Evolutionary conservation across 2,113 vertebrate genomes (phyloP), one percentile per base, ranked within the genome.

Genomic region (Megaceryle torquata): DNA sequence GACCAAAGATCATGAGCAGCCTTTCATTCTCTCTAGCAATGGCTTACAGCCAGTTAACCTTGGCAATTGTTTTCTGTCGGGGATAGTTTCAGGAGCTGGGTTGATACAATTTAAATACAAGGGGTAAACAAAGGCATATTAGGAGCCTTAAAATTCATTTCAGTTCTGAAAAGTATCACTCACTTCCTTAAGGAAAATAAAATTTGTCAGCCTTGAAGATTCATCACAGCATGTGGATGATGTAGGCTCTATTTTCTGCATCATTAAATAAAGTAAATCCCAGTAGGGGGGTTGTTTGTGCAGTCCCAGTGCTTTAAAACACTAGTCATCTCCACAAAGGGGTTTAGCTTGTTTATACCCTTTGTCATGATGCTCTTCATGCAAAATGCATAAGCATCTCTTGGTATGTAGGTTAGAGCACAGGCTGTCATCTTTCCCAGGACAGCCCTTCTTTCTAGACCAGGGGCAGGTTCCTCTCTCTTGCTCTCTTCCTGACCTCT

Each of bases 341-440:
- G 53, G 8, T 7, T 67, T 43, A 4, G 13, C 35, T 71, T 33
- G 19, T 85, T 88, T 61, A 6, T 84, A 39, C 10, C 14, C 5
- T 63, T 69, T 68, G 17, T 78, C 18, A 0, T 0, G 39, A 13
- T 41, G 37, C 4, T 10, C 10, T 67, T 71, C 17, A 6, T n/a
- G 39, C 35, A 72, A 82, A 87, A 46, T 46, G 28, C 15, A 2
- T 46, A 19, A 41, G 48, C 29, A 14, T 63, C 31, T 13, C 21
- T 43, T 64, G 22, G 54, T 0, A 0, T 2, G 6, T 19, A 21
- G 24, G 3, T 41, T 50, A 46, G 56, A 46, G 28, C 4, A 3
- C 2, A 9, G 14, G 10, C 28, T n/a, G 28, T 82, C 16, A 9
- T 13, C 29, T 85, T 79, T 35, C 63, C 29, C 48, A 61, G 50